phyloP scores from a whole-genome alignment of 1,140 invertebrate species.

The Antheraea mylitta region DNA sequence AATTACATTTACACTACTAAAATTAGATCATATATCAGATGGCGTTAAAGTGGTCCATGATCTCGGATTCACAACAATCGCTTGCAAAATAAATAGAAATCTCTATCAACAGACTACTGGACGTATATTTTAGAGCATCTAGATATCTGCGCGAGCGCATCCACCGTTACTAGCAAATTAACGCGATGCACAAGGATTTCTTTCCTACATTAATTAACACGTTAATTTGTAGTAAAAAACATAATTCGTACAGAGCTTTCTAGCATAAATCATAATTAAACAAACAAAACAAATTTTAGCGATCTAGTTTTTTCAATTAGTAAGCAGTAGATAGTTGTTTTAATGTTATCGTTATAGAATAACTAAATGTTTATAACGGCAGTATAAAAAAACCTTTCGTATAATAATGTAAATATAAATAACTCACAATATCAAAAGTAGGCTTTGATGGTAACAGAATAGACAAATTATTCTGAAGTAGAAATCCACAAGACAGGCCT shows the following conservation, averaged over 20 bases:
- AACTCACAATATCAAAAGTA: too few relatives aligned
- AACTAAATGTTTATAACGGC: too few relatives aligned
- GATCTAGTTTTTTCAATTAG: neutral
- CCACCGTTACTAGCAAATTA: constrained; percentile 18
- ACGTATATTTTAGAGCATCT: constrained; percentile 19
- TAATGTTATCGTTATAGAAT: too few relatives aligned
- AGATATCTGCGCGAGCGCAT: constrained; percentile 22
- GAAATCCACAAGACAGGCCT: too few relatives aligned
- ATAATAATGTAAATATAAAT: too few relatives aligned
- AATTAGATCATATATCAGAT: neutral
- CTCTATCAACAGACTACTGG: constrained; percentile 15
- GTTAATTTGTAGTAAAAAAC: neutral
- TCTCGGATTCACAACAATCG: constrained; percentile 8
- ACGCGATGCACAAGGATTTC: neutral
- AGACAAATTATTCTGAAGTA: too few relatives aligned
- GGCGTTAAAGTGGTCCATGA: constrained; percentile 10
- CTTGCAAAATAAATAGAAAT: constrained; percentile 25
- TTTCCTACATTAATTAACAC: neutral
- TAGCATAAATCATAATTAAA: neutral
- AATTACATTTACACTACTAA: neutral
- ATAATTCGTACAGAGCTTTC: neutral
- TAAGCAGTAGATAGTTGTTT: too few relatives aligned
- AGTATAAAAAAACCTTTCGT: too few relatives aligned
- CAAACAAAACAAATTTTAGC: neutral
- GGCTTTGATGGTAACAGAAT: too few relatives aligned